Percentiles rank a stretch among this genome's conserved stretches.
These are phyloP conservation scores for Lithophane semibrunnea DNA, from an alignment of 2,888 invertebrate species.

Conservation along the genomic window DNA sequence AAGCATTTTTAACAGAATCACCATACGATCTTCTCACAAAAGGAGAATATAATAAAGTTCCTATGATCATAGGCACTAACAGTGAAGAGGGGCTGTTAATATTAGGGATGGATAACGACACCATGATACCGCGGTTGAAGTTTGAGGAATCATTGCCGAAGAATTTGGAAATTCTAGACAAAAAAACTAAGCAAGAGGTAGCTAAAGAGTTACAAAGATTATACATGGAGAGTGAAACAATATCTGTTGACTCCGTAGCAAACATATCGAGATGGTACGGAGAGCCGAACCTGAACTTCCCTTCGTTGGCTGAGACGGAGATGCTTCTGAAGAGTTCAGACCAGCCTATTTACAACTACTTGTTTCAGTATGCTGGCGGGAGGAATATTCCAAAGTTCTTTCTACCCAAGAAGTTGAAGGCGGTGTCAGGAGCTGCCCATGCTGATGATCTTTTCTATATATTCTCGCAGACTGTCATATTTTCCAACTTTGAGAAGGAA, in stretches of 20 bases:
- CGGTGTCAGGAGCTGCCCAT: constrained; percentile 77
- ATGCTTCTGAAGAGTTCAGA: constrained; percentile 72
- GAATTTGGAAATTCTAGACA: constrained; percentile 75
- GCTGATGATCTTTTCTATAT: constrained; percentile 84
- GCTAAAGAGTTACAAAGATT: constrained; percentile 75
- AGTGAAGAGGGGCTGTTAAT: constrained; percentile 81
- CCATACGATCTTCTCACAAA: constrained; percentile 75
- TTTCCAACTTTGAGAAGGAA: constrained; percentile 73
- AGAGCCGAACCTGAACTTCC: constrained; percentile 74
- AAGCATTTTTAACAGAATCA: constrained; percentile 79
- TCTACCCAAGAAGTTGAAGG: constrained; percentile 63
- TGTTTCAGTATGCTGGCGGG: constrained; percentile 78
- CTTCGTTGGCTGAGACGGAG: constrained; percentile 78
- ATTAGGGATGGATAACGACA: constrained; percentile 76
- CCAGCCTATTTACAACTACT: constrained; percentile 77
- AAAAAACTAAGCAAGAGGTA: constrained; percentile 68
- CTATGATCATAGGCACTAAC: constrained; percentile 80
- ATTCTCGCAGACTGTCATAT: constrained; percentile 74
- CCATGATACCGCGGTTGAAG: constrained; percentile 71
- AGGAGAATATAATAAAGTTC: constrained; percentile 81
- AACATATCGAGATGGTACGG: constrained; percentile 79
- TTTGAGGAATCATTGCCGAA: constrained; percentile 80
- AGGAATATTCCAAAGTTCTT: constrained; percentile 75
- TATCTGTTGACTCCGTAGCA: constrained; percentile 71
- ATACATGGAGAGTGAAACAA: constrained; percentile 80